These are phyloP conservation scores for Ctenochaetus hawaiiensis DNA, from an alignment of 2,797 vertebrate species.

Conservation along the genomic window DNA sequence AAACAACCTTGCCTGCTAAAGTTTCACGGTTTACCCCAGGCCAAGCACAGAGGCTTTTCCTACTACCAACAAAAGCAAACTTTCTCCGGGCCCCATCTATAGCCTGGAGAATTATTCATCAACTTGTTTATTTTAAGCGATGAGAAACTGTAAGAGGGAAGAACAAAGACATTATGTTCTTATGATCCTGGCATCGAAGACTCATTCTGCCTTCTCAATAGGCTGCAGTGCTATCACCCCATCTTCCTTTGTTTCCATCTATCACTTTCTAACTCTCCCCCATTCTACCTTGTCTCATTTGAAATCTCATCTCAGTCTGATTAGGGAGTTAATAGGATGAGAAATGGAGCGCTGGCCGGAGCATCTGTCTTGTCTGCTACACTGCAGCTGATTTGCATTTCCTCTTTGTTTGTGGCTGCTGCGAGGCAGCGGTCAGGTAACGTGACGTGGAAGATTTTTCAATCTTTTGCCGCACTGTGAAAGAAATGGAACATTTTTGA, in stretches of 20 bases:
- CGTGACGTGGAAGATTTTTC: not conserved
- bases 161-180: constrained; percentile 52
- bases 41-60: constrained; percentile 17
- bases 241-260: constrained; percentile 63
- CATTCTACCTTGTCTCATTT: constrained; percentile 51
- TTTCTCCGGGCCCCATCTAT: constrained; percentile 16
- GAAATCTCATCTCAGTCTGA: constrained; percentile 74
- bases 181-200: constrained; percentile 15
- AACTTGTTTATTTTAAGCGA: constrained; percentile 30
- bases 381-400: constrained; percentile 61
- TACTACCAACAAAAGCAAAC: constrained; percentile 23
- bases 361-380: constrained; percentile 52
- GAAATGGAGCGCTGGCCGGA: constrained; percentile 63
- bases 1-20: constrained; percentile 7
- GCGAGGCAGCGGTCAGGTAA: constrained; percentile 22
- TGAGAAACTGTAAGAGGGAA: constrained; percentile 21
- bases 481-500: constrained; percentile 15
- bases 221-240: constrained; percentile 25
- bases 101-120: constrained; percentile 39
- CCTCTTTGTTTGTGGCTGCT: constrained; percentile 39
- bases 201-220: constrained; percentile 35
- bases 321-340: constrained; percentile 79
- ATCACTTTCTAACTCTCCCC: constrained; percentile 41
- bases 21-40: constrained; percentile 8
- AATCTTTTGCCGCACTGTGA: constrained; percentile 17